Percentiles rank a stretch among this genome's conserved stretches.
Conservation (phyloP, 1,140 invertebrate species). For the Adoxophyes honmai region DNA sequence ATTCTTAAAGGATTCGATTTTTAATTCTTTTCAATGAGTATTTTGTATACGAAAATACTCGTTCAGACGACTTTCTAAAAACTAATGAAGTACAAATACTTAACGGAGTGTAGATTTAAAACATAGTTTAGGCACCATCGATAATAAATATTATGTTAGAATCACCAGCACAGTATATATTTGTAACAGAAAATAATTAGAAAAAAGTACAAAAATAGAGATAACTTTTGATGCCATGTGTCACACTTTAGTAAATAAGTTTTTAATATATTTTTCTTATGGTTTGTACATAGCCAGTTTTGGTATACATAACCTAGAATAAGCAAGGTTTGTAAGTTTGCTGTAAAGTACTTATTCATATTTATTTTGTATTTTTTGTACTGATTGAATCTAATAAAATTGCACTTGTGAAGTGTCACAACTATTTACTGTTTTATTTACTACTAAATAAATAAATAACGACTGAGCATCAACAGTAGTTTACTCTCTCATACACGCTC, state of each 20-base stretch:
- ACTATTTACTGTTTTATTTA: constrained; percentile 30
- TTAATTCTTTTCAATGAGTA: too few species aligned
- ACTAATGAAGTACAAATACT: constrained; percentile 13
- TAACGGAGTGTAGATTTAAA: not conserved
- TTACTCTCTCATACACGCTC: too few species aligned
- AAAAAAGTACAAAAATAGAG: constrained; percentile 36
- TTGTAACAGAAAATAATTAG: constrained; percentile 16
- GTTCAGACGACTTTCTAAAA: not conserved
- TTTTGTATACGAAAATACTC: not conserved
- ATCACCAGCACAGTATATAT: constrained; percentile 13
- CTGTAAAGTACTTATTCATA: constrained; percentile 39
- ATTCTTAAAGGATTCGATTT: too few species aligned
- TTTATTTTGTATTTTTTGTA: constrained; percentile 55
- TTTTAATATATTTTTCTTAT: not conserved
- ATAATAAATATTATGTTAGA: constrained; percentile 15
- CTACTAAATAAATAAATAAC: not conserved
- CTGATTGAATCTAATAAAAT: constrained; percentile 53
- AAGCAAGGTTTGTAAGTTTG: constrained; percentile 25
- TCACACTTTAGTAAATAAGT: constrained; percentile 23
- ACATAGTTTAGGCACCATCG: not conserved
- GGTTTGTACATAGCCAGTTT: not conserved
- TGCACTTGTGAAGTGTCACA: constrained; percentile 64
- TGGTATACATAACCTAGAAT: not conserved
- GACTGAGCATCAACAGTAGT: too few species aligned
- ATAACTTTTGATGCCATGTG: constrained; percentile 47